Base-by-base conservation (phyloP, 2,113 vertebrate species). In the Labeo catla region DNA sequence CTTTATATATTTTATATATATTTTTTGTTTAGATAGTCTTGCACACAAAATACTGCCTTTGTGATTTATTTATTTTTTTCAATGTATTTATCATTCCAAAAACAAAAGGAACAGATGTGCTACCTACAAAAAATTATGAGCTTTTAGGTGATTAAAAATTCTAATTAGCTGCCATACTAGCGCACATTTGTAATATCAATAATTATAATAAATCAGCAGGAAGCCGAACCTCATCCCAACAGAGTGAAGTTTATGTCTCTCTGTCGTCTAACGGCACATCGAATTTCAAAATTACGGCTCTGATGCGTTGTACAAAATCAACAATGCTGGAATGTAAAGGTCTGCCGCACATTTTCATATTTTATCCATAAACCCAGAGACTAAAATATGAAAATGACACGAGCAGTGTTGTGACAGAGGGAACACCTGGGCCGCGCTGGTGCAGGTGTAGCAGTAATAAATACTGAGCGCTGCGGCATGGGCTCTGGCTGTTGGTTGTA, bases 391-490 rank as follows among this genome's bases (percentile, higher is more conserved):
- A 81, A 89, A 89, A 92, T 74, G 84, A 85, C 85, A 73, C 0
- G 4, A 87, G 54, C 36, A 7, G 23, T 23, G 12, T 57, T 84
- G 76, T 77, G 77, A 81, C 83, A 82, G 87, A 23, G 82, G 84
- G 85, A 88, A 86, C 89, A 91, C 89, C 88, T 1, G 68, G 89
- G 91, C 77, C 81, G 77, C 80, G 76, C n/a, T 89, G 90, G 89
- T 94, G 76, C 93, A 93, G 93, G 91, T 91, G 92, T 84, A 87
- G 89, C 87, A 86, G 91, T 92, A 92, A 94, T 93, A 94, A 94
- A 93, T 92, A 91, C 79, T 78, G 90, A 93, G 90, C 72, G 84
- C 52, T 84, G 36, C 23, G 7, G 86, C 76, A 2, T 85, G 84
- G 89, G 76, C 76, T 91, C 87, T 90, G 84, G 91, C 90, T 93